Percentiles rank a stretch among this genome's conserved stretches.
Conservation (phyloP, 2,113 vertebrate genomes). For the Condylura cristata region DNA sequence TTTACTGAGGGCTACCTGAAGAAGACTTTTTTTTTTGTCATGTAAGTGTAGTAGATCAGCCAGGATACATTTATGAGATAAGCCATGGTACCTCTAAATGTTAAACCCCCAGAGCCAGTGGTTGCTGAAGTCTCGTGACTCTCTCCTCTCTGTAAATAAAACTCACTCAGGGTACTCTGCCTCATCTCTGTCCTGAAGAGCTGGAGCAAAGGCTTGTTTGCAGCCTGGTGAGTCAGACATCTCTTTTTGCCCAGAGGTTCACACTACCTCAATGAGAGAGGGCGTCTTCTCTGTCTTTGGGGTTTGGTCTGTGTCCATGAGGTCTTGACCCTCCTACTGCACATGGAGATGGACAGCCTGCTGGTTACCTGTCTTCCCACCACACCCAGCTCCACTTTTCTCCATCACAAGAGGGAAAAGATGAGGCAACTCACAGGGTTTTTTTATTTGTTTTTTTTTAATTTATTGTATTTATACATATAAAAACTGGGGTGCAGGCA, state of each 20-base stretch:
- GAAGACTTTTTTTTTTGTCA: neutral
- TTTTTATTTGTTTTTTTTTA: no score
- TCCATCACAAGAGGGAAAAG: neutral
- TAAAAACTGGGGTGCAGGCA: no score
- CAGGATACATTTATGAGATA: neutral
- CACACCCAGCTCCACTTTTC: neutral
- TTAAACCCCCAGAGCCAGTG: neutral
- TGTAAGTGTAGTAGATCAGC: neutral
- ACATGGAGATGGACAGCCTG: neutral
- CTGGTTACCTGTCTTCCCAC: neutral
- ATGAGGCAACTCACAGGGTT: neutral
- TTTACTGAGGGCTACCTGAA: neutral
- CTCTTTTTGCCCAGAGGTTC: neutral
- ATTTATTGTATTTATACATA: no score
- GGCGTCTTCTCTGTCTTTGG: neutral
- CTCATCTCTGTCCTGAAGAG: neutral
- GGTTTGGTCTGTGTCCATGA: neutral
- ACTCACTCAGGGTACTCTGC: neutral
- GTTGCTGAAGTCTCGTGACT: neutral
- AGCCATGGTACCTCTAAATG: neutral
- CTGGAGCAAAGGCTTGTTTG: no score
- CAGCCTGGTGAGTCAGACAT: neutral
- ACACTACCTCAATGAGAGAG: accelerated
- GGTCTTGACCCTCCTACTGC: neutral
- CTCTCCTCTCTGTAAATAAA: neutral